Percentiles rank a stretch among this genome's conserved stretches.
phyloP scores from a whole-genome alignment of 2,113 vertebrate species.

The Nannobrachium achirus region DNA sequence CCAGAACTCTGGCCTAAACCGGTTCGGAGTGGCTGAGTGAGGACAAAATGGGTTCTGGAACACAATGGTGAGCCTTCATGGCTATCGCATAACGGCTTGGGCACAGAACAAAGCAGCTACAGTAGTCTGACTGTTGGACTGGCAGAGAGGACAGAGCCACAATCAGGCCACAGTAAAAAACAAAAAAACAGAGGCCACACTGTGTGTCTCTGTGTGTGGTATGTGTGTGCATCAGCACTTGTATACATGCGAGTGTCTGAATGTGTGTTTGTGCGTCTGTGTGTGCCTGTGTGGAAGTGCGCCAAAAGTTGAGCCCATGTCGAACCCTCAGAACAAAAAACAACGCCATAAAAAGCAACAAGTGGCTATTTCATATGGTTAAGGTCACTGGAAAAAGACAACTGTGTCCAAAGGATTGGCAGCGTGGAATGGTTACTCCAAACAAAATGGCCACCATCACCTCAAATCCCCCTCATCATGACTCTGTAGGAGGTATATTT shows the following conservation, averaged over 20 bases:
- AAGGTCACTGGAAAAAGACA: background rate
- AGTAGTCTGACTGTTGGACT: conserved; percentile 52
- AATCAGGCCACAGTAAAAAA: background rate
- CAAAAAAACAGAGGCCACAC: conserved; percentile 28
- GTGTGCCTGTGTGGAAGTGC: conserved; percentile 1
- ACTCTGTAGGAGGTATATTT: conserved; percentile 17
- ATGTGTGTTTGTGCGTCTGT: background rate
- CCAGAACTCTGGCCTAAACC: conserved; percentile 23
- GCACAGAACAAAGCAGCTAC: conserved; percentile 52
- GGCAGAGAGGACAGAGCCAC: conserved; percentile 18
- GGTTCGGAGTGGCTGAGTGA: conserved; percentile 45
- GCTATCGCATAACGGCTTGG: conserved; percentile 41
- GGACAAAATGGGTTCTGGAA: conserved; percentile 33
- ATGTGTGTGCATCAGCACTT: background rate
- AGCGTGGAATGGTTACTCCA: background rate
- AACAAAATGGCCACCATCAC: conserved; percentile 16
- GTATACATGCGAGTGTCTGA: background rate
- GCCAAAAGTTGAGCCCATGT: background rate
- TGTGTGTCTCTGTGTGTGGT: conserved; percentile 17
- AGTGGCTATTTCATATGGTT: conserved; percentile 15
- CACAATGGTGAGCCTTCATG: conserved; percentile 59
- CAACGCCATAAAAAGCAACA: background rate
- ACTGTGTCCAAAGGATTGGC: conserved; percentile 12
- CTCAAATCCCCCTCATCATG: background rate
- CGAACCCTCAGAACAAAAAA: background rate